A percentile compares a stretch with the other conserved stretches of the same genome.
These are phyloP conservation scores for Tychaedon coryphoeus DNA, from an alignment of 2,113 vertebrate species.

Conservation along the genomic window DNA sequence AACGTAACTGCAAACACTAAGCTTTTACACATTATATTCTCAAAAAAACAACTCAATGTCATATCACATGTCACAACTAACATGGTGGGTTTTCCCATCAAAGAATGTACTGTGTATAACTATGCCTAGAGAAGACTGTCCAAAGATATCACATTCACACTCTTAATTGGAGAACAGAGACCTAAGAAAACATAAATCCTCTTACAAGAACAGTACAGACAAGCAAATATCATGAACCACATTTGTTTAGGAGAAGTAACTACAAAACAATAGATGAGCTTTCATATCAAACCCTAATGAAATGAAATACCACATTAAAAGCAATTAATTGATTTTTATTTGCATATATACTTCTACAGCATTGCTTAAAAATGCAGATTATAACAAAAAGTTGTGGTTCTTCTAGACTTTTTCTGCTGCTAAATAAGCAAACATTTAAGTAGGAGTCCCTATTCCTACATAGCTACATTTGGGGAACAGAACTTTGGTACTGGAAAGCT, in stretches of 20 bases:
- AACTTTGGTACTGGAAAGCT: neutral
- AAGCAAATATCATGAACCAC: fast-evolving
- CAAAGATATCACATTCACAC: neutral
- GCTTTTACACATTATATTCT: neutral
- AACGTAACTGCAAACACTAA: neutral
- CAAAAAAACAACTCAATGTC: neutral
- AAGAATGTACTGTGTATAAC: neutral
- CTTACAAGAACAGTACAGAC: neutral
- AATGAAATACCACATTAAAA: neutral
- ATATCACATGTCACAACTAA: neutral
- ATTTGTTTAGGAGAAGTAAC: neutral
- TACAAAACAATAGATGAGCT: neutral
- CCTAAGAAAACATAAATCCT: neutral
- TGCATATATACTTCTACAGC: neutral
- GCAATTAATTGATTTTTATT: neutral
- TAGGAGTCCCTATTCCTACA: neutral
- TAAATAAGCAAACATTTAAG: neutral
- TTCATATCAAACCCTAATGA: neutral
- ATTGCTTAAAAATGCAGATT: neutral
- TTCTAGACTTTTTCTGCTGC: neutral
- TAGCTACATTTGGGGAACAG: neutral
- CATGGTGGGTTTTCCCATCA: neutral
- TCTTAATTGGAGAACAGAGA: neutral
- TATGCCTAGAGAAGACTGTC: neutral
- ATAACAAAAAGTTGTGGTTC: neutral